Conservation (phyloP, 1,140 invertebrate species). For the Heliconius congener region DNA sequence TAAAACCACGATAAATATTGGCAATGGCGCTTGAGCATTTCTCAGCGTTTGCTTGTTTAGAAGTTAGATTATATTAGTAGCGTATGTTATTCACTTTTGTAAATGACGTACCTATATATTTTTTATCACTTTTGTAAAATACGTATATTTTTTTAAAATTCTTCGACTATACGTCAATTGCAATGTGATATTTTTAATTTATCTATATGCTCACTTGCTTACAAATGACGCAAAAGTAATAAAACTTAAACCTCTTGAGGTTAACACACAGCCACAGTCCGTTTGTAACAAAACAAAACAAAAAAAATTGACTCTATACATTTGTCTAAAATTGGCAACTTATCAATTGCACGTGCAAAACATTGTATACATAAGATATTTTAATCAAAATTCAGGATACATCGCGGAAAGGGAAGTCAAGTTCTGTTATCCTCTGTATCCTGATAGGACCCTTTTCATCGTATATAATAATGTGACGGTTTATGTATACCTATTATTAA, state of each 20-base stretch:
- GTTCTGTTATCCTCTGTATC: conserved; percentile 27
- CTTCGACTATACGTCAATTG: not conserved
- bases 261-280: not conserved
- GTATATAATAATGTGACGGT: not conserved
- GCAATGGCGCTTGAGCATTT: not conserved
- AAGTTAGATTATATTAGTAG: no score
- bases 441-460: conserved; percentile 5
- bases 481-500: not conserved
- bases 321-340: conserved; percentile 25
- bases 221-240: not conserved
- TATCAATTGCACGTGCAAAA: conserved; percentile 28
- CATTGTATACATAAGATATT: conserved; percentile 25
- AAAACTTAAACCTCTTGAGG: not conserved
- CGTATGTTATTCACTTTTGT: no score
- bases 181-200: not conserved
- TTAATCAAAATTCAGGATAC: conserved; percentile 61
- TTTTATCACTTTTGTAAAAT: not conserved
- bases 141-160: not conserved
- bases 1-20: not conserved
- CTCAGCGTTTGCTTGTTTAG: not conserved
- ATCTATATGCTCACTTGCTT: no score
- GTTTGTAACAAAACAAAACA: no score
- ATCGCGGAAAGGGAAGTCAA: conserved; percentile 57
- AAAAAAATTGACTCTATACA: not conserved
- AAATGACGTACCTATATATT: no score